Conservation (phyloP, 1,140 invertebrate genomes). For the Antheraea pernyi region DNA sequence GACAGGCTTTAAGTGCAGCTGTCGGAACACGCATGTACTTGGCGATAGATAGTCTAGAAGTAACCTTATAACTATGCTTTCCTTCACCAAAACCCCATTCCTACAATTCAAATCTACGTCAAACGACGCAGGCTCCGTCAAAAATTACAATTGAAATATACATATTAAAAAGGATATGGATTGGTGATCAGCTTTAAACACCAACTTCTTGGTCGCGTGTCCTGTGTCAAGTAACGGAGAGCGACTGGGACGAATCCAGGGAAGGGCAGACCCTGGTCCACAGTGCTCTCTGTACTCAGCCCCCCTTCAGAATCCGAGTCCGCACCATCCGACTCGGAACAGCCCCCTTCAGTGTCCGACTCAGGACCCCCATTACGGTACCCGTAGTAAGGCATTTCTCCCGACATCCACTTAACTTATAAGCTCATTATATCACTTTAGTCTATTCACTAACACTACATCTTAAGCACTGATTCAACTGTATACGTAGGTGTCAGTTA, state of each 20-base stretch:
- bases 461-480: slow-evolving; percentile 58
- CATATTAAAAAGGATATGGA: slow-evolving; percentile 96
- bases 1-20: no score
- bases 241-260: slow-evolving; percentile 92
- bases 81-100: no score
- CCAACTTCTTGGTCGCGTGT: slow-evolving; percentile 91
- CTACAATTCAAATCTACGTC: no score
- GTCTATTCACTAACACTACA: slow-evolving; percentile 64
- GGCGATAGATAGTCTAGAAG: no score
- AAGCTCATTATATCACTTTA: slow-evolving; percentile 72
- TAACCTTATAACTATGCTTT: no score
- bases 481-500: slow-evolving; percentile 61
- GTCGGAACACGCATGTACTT: no score
- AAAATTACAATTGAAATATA: background rate
- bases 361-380: slow-evolving; percentile 61
- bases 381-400: slow-evolving; percentile 76
- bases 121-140: no score
- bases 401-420: slow-evolving; percentile 68
- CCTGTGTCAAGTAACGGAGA: slow-evolving; percentile 92
- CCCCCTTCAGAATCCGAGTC: slow-evolving; percentile 82
- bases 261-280: slow-evolving; percentile 88
- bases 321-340: slow-evolving; percentile 75
- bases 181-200: slow-evolving; percentile 97
- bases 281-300: slow-evolving; percentile 78
- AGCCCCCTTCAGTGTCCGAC: slow-evolving; percentile 61